These are phyloP conservation scores for Pangasius mekongensis DNA, from an alignment of 2,797 vertebrate genomes.

Conservation along the genomic window DNA sequence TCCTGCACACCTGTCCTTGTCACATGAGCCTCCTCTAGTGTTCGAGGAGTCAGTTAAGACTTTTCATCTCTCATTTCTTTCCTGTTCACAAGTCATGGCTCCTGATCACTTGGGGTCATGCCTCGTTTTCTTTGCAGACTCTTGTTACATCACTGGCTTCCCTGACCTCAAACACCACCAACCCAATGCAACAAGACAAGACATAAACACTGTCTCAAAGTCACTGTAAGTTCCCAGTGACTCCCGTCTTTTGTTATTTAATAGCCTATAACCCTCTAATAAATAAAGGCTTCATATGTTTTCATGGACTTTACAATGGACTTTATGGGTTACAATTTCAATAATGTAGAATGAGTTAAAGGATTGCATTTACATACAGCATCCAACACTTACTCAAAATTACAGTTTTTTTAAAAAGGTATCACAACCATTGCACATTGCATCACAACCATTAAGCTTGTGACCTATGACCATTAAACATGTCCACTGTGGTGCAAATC, in stretches of 20 bases:
- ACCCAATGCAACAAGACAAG: background rate
- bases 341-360: background rate
- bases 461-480: background rate
- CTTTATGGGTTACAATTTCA: background rate
- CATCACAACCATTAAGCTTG: background rate
- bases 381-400: background rate
- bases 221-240: background rate
- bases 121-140: slow-evolving; percentile 64
- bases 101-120: slow-evolving; percentile 68
- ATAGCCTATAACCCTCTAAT: background rate
- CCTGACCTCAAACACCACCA: slow-evolving; percentile 61
- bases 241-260: background rate
- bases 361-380: background rate
- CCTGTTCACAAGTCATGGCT: slow-evolving; percentile 68
- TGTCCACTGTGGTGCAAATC: background rate
- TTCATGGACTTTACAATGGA: background rate
- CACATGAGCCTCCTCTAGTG: slow-evolving; percentile 67
- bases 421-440: background rate
- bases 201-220: slow-evolving; percentile 10
- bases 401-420: background rate
- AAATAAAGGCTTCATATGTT: background rate
- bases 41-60: slow-evolving; percentile 65
- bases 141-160: slow-evolving; percentile 70
- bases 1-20: slow-evolving; percentile 55
- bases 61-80: slow-evolving; percentile 75